Conservation (phyloP, 2,888 invertebrate genomes). For the Scaptomyza cyrtandrae region DNA sequence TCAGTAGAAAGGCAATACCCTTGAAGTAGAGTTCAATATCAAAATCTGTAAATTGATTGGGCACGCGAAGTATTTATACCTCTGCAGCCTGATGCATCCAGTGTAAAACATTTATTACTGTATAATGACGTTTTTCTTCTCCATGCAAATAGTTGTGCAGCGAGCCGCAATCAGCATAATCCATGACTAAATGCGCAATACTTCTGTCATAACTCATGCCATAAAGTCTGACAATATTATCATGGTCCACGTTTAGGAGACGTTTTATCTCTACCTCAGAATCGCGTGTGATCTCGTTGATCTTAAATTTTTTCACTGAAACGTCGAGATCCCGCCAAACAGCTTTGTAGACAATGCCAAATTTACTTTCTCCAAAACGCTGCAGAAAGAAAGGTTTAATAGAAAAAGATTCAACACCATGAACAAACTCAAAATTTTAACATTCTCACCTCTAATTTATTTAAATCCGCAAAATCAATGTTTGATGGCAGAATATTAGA, state of each 20-base stretch:
- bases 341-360: not conserved
- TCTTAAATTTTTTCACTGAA: not conserved
- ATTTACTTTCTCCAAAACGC: not conserved
- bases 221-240: not conserved
- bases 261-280: not conserved
- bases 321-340: not conserved
- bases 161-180: slow-evolving; percentile 9
- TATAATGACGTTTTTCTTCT: not conserved
- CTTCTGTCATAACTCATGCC: not conserved
- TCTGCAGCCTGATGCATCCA: not conserved
- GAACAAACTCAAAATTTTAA: too few species aligned
- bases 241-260: not conserved
- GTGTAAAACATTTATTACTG: not conserved
- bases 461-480: not conserved
- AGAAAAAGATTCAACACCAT: too few species aligned
- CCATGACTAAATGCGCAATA: not conserved
- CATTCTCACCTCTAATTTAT: not conserved
- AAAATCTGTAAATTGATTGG: not conserved
- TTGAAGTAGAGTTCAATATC: not conserved
- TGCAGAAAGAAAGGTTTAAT: not conserved
- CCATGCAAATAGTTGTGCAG: slow-evolving; percentile 11
- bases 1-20: not conserved
- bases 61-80: not conserved
- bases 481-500: not conserved
- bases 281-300: not conserved